Evolutionary conservation across 37 sponge, comb jelly and placozoan genomes (phyloP).

Genomic region (Eunapius fragilis): DNA sequence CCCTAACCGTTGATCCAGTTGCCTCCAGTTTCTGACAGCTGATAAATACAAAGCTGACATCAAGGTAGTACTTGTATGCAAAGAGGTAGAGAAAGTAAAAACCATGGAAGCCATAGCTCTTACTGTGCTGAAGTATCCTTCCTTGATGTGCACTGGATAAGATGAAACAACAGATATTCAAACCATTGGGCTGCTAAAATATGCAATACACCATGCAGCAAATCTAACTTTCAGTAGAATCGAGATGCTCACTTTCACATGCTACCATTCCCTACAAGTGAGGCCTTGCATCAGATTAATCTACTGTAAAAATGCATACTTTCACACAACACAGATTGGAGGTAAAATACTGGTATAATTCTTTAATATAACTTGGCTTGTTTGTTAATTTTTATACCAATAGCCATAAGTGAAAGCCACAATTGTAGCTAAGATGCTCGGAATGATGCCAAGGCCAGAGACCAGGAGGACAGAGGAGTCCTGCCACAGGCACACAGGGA

Average conservation of each 20-base stretch:
- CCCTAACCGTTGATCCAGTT: not conserved
- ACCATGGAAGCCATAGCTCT: conserved; percentile 28
- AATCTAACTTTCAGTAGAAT: too few relatives aligned
- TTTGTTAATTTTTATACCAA: not conserved
- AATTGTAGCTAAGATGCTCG: conserved; percentile 29
- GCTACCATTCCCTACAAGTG: too few relatives aligned
- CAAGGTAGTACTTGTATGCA: conserved; percentile 47
- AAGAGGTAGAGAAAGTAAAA: conserved; percentile 34
- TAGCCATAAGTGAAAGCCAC: conserved; percentile 30
- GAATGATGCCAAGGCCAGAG: conserved; percentile 27
- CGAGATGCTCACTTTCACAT: too few relatives aligned
- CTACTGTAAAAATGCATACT: too few relatives aligned
- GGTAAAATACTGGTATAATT: too few relatives aligned
- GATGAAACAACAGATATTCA: not conserved
- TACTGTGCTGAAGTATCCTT: conserved; percentile 6
- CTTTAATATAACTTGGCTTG: too few relatives aligned
- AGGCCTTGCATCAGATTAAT: too few relatives aligned
- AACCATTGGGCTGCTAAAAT: too few relatives aligned
- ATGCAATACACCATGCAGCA: too few relatives aligned
- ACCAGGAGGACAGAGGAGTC: conserved; percentile 4
- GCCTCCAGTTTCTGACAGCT: conserved; percentile 20
- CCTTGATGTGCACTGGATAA: conserved; percentile 23
- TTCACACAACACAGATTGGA: too few relatives aligned
- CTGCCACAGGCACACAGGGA: conserved; percentile 31
- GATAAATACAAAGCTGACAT: conserved; percentile 39